A percentile compares a stretch with the other conserved stretches of the same genome.
Evolutionary conservation across 2,113 vertebrate species (phyloP).

Genomic region (Megaptera novaeangliae): DNA sequence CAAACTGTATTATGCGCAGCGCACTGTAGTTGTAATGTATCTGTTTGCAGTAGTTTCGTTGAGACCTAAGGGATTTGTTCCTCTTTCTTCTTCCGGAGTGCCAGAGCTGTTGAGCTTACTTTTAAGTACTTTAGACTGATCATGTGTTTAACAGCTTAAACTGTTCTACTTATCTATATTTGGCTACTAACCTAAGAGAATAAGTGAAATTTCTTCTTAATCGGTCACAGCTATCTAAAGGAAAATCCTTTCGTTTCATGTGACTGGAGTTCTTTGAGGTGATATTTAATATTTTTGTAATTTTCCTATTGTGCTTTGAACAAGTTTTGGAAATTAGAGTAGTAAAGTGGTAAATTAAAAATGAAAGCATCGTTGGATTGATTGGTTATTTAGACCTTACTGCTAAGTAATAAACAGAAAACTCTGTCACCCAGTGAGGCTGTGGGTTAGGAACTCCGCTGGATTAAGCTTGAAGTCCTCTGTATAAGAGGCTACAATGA

Average conservation of each 20-base stretch:
- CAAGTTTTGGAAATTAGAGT: not conserved
- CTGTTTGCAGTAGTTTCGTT: slow-evolving; percentile 34
- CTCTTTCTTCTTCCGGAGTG: slow-evolving; percentile 49
- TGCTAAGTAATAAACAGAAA: not conserved
- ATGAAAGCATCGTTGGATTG: not conserved
- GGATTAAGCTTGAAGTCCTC: not conserved
- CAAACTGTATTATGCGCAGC: not conserved
- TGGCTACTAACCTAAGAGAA: slow-evolving; percentile 42
- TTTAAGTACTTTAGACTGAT: slow-evolving; percentile 61
- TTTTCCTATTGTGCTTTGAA: not conserved
- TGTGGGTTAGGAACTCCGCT: not conserved
- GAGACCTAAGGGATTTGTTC: slow-evolving; percentile 34
- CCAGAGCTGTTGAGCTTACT: slow-evolving; percentile 57
- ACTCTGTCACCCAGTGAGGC: not conserved
- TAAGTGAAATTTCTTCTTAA: slow-evolving; percentile 51
- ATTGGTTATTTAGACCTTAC: not conserved
- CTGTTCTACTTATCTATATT: slow-evolving; percentile 47
- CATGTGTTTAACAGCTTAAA: slow-evolving; percentile 61
- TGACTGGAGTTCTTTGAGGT: slow-evolving; percentile 9
- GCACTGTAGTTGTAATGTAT: not conserved
- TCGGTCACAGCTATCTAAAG: not conserved
- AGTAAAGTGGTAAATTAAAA: slow-evolving; percentile 10
- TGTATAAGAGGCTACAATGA: rapidly evolving
- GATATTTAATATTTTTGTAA: slow-evolving; percentile 24
- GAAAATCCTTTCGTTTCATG: slow-evolving; percentile 7